Base-by-base conservation (phyloP, 2,888 invertebrate species). In the Pollenia amentaria region DNA sequence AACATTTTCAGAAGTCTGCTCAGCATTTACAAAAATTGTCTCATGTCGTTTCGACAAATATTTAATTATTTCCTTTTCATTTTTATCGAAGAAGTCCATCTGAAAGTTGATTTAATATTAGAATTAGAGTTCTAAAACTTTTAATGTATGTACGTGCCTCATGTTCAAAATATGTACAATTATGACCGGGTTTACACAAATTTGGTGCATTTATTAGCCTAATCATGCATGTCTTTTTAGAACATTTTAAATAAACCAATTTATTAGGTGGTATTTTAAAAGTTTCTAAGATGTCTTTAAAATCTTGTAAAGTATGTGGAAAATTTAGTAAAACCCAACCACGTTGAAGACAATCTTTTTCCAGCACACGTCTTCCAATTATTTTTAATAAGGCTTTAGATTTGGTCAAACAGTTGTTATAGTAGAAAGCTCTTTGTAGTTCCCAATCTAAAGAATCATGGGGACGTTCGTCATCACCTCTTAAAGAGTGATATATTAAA, bases 311-410 rank as follows among this genome's bases (percentile, higher is more conserved):
- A 14, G 94, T 94, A 69, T 93, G 94, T 0, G 95, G 95, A 90
- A 94, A 95, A 18, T 94, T 95, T 14, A 95, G 94, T 62, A 95
- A 88, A 12, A 95, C 93, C 95, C 95, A 95, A 7, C 95, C 95
- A n/a, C 92, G 92, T 16, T 91, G 91, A 14, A 95, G 88, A 86
- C 95, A 94, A 88, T 95, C 95, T 3, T 92, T 91, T 85, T 91
- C 86, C 12, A 92, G 88, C 40, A 93, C 72, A 51, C 93, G 90
- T n/a, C 89, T 86, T 29, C 90, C 88, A 46, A 93, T 87, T 0
- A 92, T 87, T 16, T 91, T 89, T 0, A 90, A 88, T 16, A 93
- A 83, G 0, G 91, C 89, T 46, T 88, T 67, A 0, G 91, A 89
- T 7, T 90, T 90, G 1, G 89, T 88, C n/a, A 85, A 86, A 0